Conservation (phyloP, 2,888 invertebrate genomes). For the Neoaliturus tenellus region DNA sequence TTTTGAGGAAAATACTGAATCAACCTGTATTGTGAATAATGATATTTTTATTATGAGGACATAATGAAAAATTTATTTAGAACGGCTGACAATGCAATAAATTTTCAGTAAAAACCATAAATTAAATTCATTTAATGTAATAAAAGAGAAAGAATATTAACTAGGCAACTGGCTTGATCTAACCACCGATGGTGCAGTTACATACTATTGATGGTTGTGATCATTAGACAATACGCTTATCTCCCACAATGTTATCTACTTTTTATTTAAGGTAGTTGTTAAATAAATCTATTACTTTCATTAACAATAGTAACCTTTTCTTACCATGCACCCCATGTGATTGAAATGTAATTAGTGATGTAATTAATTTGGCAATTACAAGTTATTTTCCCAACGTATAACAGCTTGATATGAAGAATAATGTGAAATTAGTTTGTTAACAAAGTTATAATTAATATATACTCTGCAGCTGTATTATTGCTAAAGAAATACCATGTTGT, state of each 20-base stretch:
- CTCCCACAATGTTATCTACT: not conserved
- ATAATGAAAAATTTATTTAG: no score
- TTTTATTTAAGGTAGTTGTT: not conserved
- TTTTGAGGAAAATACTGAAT: no score
- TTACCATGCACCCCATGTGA: not conserved
- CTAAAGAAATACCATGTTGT: no score
- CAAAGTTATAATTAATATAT: not conserved
- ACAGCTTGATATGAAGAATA: not conserved
- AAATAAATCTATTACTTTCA: not conserved
- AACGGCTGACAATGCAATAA: no score
- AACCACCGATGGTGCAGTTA: not conserved
- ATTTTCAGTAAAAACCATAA: no score
- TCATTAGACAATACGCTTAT: no score
- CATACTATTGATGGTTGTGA: not conserved
- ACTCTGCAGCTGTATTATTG: not conserved
- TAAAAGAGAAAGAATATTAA: not conserved
- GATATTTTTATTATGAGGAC: no score
- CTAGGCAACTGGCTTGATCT: not conserved
- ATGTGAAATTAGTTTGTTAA: not conserved
- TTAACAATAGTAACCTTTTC: not conserved
- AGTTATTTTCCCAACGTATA: not conserved
- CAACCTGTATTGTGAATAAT: no score
- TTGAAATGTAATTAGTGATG: not conserved
- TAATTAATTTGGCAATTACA: not conserved
- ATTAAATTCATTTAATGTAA: no score